Evolutionary conservation across 2,888 invertebrate species (phyloP).

Genomic region (Deroplatys truncata): DNA sequence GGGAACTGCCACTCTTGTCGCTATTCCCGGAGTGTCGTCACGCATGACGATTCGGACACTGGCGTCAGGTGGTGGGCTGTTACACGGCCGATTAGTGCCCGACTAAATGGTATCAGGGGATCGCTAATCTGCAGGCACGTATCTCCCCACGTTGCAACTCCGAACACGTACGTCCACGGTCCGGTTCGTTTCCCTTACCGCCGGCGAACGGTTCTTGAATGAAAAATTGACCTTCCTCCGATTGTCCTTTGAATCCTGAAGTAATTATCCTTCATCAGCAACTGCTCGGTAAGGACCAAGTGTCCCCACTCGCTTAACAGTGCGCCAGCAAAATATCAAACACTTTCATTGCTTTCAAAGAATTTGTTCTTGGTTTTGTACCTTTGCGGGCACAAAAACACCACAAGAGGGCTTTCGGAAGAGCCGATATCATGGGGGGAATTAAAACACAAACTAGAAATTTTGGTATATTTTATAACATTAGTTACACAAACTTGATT

Average conservation of each 20-base stretch:
- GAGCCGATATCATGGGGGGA: no score
- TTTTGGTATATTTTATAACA: no score
- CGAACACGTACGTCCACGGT: not conserved
- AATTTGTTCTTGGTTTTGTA: no score
- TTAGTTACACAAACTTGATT: no score
- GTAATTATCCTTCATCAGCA: not conserved
- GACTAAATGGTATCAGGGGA: not conserved
- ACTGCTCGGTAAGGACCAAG: not conserved
- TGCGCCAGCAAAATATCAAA: not conserved
- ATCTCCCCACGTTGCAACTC: not conserved
- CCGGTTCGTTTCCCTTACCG: not conserved
- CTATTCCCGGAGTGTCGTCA: not conserved
- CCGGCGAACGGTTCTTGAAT: not conserved
- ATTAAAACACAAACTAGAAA: no score
- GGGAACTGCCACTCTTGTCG: not conserved
- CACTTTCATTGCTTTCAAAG: not conserved
- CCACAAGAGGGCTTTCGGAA: no score
- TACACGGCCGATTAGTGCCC: not conserved
- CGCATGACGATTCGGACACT: not conserved
- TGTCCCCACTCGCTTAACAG: not conserved
- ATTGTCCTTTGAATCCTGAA: not conserved
- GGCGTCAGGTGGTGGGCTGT: not conserved
- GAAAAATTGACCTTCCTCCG: not conserved
- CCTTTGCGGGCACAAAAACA: no score
- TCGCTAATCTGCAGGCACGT: not conserved